These are phyloP conservation scores for Brachionus asplanchnoidis DNA, from an alignment of 1,140 invertebrate genomes.

Conservation along the genomic window DNA sequence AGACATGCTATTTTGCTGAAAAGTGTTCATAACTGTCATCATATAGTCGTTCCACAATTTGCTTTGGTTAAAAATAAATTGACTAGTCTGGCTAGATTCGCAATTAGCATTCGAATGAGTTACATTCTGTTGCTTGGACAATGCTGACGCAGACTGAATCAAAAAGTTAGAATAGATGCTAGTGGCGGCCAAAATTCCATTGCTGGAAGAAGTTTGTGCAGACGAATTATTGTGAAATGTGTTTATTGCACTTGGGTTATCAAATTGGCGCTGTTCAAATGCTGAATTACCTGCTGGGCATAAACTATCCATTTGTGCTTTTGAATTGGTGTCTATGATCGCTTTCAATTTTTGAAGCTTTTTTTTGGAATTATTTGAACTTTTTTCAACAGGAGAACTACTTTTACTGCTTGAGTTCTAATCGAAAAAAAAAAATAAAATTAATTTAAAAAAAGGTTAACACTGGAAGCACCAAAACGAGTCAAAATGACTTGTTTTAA, in stretches of 20 bases:
- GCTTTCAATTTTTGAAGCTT: background rate
- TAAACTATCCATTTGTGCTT: background rate
- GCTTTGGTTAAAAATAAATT: background rate
- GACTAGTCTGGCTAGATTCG: background rate
- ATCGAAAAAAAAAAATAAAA: too few species aligned
- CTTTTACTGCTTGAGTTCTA: background rate
- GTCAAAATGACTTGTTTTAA: too few species aligned
- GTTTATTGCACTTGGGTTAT: background rate
- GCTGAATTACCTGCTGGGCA: background rate
- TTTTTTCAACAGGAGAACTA: background rate
- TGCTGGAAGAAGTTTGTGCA: background rate
- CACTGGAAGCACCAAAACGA: too few species aligned
- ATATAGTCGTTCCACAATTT: slow-evolving; percentile 18
- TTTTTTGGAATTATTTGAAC: background rate
- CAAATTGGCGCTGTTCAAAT: background rate
- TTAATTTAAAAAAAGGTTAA: too few species aligned
- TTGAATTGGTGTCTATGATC: background rate
- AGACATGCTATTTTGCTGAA: background rate
- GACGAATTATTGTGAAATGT: background rate
- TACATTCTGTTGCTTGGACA: background rate
- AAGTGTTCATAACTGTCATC: background rate
- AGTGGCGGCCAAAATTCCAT: background rate
- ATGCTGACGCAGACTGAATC: background rate
- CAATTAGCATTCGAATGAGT: background rate
- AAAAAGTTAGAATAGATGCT: background rate